These are phyloP conservation scores for Heteromyza rotundicornis DNA, from an alignment of 2,888 invertebrate genomes.

Conservation along the genomic window DNA sequence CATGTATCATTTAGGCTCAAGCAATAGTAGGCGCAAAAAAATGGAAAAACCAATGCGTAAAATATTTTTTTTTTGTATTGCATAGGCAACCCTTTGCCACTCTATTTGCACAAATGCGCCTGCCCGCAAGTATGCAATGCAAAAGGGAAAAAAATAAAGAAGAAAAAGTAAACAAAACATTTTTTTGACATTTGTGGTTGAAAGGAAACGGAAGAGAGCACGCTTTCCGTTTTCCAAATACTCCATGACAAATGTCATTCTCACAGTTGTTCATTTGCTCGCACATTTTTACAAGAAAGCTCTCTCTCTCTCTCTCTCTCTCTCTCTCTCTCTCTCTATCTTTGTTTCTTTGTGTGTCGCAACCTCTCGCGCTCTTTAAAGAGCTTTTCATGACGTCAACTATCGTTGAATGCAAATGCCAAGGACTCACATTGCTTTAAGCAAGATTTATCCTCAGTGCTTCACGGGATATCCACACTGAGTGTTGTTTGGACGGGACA, in stretches of 20 bases:
- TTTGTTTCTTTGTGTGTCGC: no score
- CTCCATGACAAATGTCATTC: no score
- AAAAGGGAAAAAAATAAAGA: neutral
- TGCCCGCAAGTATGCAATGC: neutral
- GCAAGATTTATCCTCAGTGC: conserved; percentile 39
- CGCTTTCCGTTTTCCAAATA: neutral
- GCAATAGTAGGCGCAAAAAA: no score
- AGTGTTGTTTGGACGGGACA: conserved; percentile 42
- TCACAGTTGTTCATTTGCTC: no score
- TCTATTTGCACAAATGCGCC: no score
- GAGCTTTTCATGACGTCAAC: conserved; percentile 49
- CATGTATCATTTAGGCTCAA: no score
- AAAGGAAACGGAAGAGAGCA: neutral
- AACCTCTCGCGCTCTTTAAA: neutral
- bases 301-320: no score
- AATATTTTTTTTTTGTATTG: no score
- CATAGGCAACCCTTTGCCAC: neutral
- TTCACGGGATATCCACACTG: conserved; percentile 43
- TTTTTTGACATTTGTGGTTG: neutral
- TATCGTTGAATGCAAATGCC: conserved; percentile 40
- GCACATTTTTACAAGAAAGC: no score
- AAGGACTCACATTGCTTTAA: conserved; percentile 43
- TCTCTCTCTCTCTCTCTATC: no score
- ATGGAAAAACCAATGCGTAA: no score
- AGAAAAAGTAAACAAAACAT: neutral